Percentiles rank a stretch among this genome's conserved stretches.
Conservation (phyloP, 2,888 invertebrate genomes). For the Hypsopygia costalis region DNA sequence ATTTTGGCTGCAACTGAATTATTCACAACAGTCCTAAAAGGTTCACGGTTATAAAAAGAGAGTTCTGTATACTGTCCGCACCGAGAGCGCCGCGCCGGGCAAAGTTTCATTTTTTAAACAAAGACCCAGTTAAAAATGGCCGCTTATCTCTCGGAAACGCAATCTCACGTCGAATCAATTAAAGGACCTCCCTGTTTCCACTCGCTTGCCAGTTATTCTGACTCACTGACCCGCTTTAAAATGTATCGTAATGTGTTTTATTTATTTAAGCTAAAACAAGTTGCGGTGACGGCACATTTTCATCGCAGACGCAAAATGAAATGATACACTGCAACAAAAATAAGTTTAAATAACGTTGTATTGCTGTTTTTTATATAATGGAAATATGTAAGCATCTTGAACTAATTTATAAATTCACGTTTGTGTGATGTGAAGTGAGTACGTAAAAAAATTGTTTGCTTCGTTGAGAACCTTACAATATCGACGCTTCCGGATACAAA, state of each 20-base stretch:
- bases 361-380: too few relatives aligned
- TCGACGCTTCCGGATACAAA: too few relatives aligned
- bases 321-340: too few relatives aligned
- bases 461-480: too few relatives aligned
- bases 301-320: not conserved
- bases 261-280: slow-evolving; percentile 23
- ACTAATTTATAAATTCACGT: too few relatives aligned
- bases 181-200: slow-evolving; percentile 26
- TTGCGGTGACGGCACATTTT: slow-evolving; percentile 1
- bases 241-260: slow-evolving; percentile 20
- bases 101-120: slow-evolving; percentile 49
- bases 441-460: too few relatives aligned
- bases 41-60: slow-evolving; percentile 40
- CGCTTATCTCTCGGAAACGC: slow-evolving; percentile 32
- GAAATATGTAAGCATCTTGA: too few relatives aligned
- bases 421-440: too few relatives aligned
- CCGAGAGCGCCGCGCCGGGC: slow-evolving; percentile 16
- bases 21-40: slow-evolving; percentile 47
- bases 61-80: slow-evolving; percentile 37
- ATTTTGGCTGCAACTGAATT: slow-evolving; percentile 35
- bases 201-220: slow-evolving; percentile 14
- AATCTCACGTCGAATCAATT: slow-evolving; percentile 44
- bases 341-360: too few relatives aligned
- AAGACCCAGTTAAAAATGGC: slow-evolving; percentile 36
- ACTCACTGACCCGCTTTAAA: slow-evolving; percentile 26